Base-by-base conservation (phyloP, 2,797 vertebrate genomes). In the Microcaecilia unicolor region DNA sequence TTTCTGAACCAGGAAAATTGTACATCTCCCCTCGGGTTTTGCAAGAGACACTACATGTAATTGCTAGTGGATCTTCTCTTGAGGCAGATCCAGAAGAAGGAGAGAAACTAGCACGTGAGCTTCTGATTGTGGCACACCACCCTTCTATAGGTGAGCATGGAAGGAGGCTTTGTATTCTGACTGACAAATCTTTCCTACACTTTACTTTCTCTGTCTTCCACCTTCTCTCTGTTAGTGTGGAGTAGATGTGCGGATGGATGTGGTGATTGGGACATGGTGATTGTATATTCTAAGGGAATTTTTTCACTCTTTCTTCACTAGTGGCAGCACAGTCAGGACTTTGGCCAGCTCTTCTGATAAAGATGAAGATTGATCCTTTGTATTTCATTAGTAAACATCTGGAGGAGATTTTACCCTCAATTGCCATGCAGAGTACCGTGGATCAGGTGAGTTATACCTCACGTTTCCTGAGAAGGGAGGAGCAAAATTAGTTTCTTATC, bases 71-170 rank as follows among this genome's bases (percentile, higher is more conserved):
- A 18, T 83, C 88, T 10, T 84, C 76, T 26, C 72, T 90, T 26
- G 89, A 89, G 70, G 68, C 67, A 0, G 91, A 94, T 32, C 21
- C 62, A 1, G 14, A 26, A 0, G 86, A 91, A 63, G 78, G 84
- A 0, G 87, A 95, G 47, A 86, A 78, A 10, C 51, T 98, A 54
- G 93, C 91, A 10, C 74, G 86, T 71, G 89, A 93, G 49, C 80
- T 85, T 57, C 76, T 98, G 43, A 72, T 95, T 14, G 61, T 93
- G 43, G 74, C 86, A 30, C 91, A 93, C 49, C 96, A 99, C 58
- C 93, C 92, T 3, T 97, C 91, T 23, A 72, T 99, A 56, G 89
- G 96, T 99, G 51, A 41, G 78, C 4, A 11, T 9, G 8, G 21
- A 18, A n/a, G 34, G 20, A 20, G 5, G 22, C 5, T 12, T 8